Conservation (phyloP, 2,888 invertebrate genomes). For the Erebia aethiops region DNA sequence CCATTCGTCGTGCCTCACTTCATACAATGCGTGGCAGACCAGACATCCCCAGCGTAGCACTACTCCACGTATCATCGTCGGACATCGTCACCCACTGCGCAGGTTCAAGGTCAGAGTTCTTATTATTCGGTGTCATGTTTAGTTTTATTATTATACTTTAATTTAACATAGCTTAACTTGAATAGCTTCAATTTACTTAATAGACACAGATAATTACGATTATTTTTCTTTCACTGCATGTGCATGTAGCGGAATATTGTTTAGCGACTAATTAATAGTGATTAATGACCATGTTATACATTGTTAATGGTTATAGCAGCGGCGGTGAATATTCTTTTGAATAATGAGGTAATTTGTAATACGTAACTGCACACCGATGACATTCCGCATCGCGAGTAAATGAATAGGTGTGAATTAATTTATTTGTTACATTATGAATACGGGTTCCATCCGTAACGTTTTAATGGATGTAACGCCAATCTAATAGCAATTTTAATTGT, state of each 20-base stretch:
- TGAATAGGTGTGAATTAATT: conserved; percentile 57
- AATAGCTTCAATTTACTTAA: neutral
- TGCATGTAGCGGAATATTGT: conserved; percentile 40
- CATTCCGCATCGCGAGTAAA: conserved; percentile 50
- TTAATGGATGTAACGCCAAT: neutral
- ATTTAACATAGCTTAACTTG: no score
- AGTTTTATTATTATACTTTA: no score
- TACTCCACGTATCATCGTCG: no score
- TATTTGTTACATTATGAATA: conserved; percentile 37
- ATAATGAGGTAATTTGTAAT: conserved; percentile 64
- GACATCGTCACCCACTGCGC: no score
- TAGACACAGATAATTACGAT: conserved; percentile 22
- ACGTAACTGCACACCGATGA: conserved; percentile 54
- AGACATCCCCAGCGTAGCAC: no score
- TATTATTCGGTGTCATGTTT: no score
- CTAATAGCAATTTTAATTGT: neutral
- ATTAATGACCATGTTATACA: conserved; percentile 62
- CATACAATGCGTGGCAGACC: no score
- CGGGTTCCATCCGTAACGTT: conserved; percentile 12
- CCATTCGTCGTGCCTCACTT: no score
- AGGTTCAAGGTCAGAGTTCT: no score
- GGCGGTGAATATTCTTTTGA: conserved; percentile 57
- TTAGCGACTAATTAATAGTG: conserved; percentile 62
- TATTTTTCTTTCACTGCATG: conserved; percentile 26
- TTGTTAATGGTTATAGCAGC: conserved; percentile 63